These are phyloP conservation scores for Mandrillus leucophaeus DNA, from an alignment of 2,113 vertebrate species.

Conservation along the genomic window DNA sequence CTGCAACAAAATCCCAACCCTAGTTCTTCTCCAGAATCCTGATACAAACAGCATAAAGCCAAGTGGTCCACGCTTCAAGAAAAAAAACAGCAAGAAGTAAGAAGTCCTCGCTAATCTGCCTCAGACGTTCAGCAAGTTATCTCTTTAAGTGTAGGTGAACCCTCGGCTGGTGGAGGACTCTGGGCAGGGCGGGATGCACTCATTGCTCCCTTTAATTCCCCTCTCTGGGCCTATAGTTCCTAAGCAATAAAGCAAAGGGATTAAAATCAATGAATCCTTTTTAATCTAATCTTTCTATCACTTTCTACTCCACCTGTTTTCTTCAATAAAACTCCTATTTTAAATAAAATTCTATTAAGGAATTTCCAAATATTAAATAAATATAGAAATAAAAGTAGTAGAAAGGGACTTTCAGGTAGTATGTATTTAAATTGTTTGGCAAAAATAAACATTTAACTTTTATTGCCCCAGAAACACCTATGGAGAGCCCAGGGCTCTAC, in stretches of 20 bases:
- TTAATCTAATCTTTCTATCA: not conserved
- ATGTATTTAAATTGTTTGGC: conserved; percentile 30
- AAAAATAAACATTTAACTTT: conserved; percentile 57
- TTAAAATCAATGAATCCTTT: not conserved
- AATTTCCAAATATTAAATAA: not conserved
- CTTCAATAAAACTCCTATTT: not conserved
- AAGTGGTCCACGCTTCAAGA: not conserved
- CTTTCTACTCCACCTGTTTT: not conserved
- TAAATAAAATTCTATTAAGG: conserved; percentile 10
- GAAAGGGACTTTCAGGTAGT: not conserved
- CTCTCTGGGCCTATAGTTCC: not conserved
- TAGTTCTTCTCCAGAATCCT: not conserved
- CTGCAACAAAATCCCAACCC: not conserved
- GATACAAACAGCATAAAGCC: not conserved
- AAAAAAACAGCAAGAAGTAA: not conserved
- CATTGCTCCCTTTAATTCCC: not conserved
- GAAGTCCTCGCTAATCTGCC: not conserved
- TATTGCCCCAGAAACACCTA: not conserved
- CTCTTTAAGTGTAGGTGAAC: no score
- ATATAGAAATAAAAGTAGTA: not conserved
- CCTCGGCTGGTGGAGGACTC: rapidly evolving
- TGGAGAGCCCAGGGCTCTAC: not conserved
- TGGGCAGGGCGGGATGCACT: rapidly evolving
- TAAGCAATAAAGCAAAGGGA: not conserved
- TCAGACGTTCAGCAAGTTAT: not conserved